Evolutionary conservation across 1,140 invertebrate genomes (phyloP), one percentile per base, ranked within the genome.

Genomic region (Drosophila bipectinata): DNA sequence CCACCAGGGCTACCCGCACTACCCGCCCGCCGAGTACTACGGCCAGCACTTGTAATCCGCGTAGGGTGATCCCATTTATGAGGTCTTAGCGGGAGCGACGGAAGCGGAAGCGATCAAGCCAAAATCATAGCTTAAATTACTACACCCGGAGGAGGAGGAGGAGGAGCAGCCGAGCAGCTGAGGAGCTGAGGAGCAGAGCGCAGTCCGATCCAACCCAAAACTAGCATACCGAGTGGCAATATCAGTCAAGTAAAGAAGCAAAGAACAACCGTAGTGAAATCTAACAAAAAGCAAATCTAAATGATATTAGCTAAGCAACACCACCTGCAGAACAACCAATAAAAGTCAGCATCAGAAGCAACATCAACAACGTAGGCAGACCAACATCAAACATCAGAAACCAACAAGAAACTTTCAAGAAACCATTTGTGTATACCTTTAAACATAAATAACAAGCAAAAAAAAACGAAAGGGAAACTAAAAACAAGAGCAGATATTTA

Each of bases 1-100:
- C 94, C 96, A 97, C 94, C 96, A 97, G 93, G 96, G 97, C 92
- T 97, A 97, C 94, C 94, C 94, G 85, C 96, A 97, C 92, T 97
- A 97, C 93, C 96, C 96, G 76, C 95, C 95, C 72, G 96, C 96
- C 68, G 96, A 97, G 93, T 97, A 97, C 93, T 97, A 97, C 92
- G 96, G 96, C 80, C 97, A 97, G 93, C 96, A 97, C 93, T 95
- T 97, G 94, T 97, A 96, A 94, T 94, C 77, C 73, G 51, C 78
- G 78, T 67, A 48, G 41, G 41, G 41, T 9, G 41, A 51, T 51
- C 63, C 52, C 58, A 60, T 52, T 41, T 39, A 44, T 28, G 61
- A 51, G 10, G 28, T 51, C 24, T 18, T 10, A 41, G 10, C 41
- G 14, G 41, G 18, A 59, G 32, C 55, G 49, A 41, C 41, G 14